These are phyloP conservation scores for Montipora efflorescens DNA, from an alignment of 64 coral and sea anemone genomes.

Conservation along the genomic window DNA sequence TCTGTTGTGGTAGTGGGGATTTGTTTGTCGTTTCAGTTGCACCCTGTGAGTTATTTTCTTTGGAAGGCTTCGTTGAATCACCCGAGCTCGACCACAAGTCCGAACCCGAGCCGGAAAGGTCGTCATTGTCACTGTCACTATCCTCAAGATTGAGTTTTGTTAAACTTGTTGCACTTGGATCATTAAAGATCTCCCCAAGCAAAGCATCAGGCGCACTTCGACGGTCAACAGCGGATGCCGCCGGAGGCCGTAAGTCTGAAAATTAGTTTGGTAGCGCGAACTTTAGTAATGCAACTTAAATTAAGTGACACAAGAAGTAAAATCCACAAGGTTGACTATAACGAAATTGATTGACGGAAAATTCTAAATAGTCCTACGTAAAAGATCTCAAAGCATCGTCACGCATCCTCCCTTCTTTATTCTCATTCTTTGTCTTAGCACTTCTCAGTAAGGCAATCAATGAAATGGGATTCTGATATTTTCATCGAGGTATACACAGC, in stretches of 20 bases:
- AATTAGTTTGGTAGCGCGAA: conserved; percentile 42
- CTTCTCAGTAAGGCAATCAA: too few relatives aligned
- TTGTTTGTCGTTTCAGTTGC: not conserved
- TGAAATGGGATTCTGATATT: too few relatives aligned
- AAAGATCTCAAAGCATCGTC: too few relatives aligned
- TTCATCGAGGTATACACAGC: too few relatives aligned
- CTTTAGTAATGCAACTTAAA: not conserved
- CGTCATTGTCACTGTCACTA: conserved; percentile 65
- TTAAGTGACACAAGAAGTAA: not conserved
- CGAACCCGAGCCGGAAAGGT: conserved; percentile 81
- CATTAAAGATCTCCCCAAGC: conserved; percentile 93
- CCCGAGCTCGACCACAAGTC: conserved; percentile 81
- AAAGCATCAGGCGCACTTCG: conserved; percentile 93
- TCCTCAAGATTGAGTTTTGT: conserved; percentile 84
- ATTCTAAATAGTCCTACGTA: too few relatives aligned
- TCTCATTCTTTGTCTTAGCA: too few relatives aligned
- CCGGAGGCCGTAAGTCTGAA: conserved; percentile 75
- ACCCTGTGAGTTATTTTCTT: conserved; percentile 38
- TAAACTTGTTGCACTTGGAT: conserved; percentile 92
- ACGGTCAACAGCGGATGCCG: conserved; percentile 75
- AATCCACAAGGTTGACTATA: not conserved
- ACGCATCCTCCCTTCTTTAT: too few relatives aligned
- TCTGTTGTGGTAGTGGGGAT: conserved; percentile 3
- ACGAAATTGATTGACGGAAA: not conserved
- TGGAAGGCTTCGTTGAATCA: conserved; percentile 62